phyloP scores from a whole-genome alignment of 2,888 invertebrate species.

The Pocota personata region DNA sequence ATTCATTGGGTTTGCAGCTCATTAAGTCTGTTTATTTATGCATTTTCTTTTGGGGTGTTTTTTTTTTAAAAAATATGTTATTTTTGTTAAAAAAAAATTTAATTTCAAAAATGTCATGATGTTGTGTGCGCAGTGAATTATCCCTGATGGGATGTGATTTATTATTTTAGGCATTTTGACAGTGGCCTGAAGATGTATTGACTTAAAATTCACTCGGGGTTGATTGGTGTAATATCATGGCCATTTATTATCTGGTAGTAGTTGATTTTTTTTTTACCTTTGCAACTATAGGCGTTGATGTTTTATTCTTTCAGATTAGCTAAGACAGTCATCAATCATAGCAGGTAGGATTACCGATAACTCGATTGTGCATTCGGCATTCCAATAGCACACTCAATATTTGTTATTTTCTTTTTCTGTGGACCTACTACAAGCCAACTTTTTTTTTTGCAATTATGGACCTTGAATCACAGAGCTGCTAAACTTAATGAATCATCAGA shows the following conservation, averaged over 20 bases:
- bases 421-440: too few species aligned
- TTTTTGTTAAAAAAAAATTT: background rate
- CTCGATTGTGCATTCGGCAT: too few species aligned
- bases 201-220: background rate
- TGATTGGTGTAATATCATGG: constrained; percentile 4
- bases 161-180: constrained; percentile 26
- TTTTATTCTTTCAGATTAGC: background rate
- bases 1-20: constrained; percentile 23
- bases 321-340: too few species aligned
- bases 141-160: constrained; percentile 39
- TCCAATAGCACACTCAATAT: too few species aligned
- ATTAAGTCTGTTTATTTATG: constrained; percentile 39
- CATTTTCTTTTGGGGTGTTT: background rate
- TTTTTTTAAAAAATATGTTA: constrained; percentile 1
- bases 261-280: background rate
- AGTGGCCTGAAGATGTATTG: constrained; percentile 6
- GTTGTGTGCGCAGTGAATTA: constrained; percentile 1
- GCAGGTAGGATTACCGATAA: too few species aligned
- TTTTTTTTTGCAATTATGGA: too few species aligned
- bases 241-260: background rate
- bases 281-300: background rate
- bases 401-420: too few species aligned
- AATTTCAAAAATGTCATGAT: background rate
- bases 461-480: too few species aligned
- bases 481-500: too few species aligned